A percentile compares a stretch with the other conserved stretches of the same genome.
phyloP scores from a whole-genome alignment of 2,797 vertebrate genomes.

The Meda fulgida region DNA sequence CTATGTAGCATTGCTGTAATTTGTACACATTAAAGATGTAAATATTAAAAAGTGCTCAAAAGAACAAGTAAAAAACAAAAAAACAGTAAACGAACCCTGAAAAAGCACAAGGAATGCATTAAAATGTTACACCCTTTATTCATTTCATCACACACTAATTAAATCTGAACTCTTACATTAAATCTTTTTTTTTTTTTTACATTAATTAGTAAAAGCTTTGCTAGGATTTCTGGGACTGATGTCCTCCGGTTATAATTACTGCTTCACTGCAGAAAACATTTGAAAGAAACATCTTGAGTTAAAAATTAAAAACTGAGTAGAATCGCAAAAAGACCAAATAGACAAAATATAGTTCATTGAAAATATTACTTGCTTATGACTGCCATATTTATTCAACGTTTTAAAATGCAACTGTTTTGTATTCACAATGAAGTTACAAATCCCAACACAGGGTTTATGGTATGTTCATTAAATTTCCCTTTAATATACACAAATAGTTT shows the following conservation, averaged over 20 bases:
- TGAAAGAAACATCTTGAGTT: constrained; percentile 15
- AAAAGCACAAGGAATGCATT: constrained; percentile 7
- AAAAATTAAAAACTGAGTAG: neutral
- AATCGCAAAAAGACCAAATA: constrained; percentile 10
- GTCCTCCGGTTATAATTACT: neutral
- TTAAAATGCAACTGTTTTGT: constrained; percentile 2
- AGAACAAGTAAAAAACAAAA: neutral
- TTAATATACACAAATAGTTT: constrained; percentile 8
- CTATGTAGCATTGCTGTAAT: neutral
- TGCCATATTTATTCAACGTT: neutral
- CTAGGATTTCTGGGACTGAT: constrained; percentile 5
- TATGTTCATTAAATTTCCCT: neutral
- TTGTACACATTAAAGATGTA: neutral
- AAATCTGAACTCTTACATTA: neutral
- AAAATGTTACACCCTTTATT: constrained; percentile 37
- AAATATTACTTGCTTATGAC: neutral
- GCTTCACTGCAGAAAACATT: neutral
- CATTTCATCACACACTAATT: constrained; percentile 36
- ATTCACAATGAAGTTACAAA: neutral
- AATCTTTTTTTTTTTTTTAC: constrained; percentile 13
- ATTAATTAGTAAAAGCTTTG: constrained; percentile 2
- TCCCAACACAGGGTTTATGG: neutral
- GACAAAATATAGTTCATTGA: constrained; percentile 23
- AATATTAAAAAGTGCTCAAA: neutral
- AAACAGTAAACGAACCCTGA: neutral